Percentiles rank a stretch among this genome's conserved stretches.
Evolutionary conservation across 2,797 vertebrate species (phyloP).

Genomic region (Bovichtus variegatus): DNA sequence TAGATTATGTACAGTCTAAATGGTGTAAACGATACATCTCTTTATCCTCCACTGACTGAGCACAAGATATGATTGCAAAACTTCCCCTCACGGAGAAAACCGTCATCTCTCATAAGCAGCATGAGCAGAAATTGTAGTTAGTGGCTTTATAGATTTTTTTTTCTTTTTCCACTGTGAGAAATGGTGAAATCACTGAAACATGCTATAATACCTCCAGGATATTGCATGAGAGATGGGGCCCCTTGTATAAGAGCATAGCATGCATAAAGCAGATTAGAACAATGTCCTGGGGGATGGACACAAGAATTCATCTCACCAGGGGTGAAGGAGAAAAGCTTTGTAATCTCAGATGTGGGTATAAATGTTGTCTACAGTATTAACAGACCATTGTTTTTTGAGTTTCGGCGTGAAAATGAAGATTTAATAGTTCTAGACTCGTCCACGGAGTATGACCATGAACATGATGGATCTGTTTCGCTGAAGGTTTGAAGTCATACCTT

Average conservation of each 20-base stretch:
- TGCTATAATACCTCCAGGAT: constrained; percentile 41
- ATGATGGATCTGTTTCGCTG: constrained; percentile 22
- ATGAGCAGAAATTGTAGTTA: constrained; percentile 35
- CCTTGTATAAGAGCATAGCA: constrained; percentile 18
- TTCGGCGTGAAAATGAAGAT: constrained; percentile 13
- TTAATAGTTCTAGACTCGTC: constrained; percentile 11
- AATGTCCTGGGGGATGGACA: constrained; percentile 38
- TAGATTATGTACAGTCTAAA: neutral
- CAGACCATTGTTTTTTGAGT: neutral
- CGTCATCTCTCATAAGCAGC: constrained; percentile 40
- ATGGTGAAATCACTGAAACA: constrained; percentile 31
- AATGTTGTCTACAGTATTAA: neutral
- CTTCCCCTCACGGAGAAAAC: constrained; percentile 32
- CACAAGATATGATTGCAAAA: constrained; percentile 32
- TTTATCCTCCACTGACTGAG: constrained; percentile 17
- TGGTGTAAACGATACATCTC: neutral
- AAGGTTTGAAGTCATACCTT: neutral
- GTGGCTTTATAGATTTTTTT: constrained; percentile 29
- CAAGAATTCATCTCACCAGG: constrained; percentile 25
- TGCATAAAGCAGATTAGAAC: constrained; percentile 44
- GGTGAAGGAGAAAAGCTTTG: constrained; percentile 8
- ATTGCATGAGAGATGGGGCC: constrained; percentile 21
- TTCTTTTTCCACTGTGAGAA: constrained; percentile 26
- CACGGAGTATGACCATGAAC: constrained; percentile 10
- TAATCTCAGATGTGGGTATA: constrained; percentile 8